phyloP scores from a whole-genome alignment of 2,113 vertebrate genomes.

The Cryptotis parvus region DNA sequence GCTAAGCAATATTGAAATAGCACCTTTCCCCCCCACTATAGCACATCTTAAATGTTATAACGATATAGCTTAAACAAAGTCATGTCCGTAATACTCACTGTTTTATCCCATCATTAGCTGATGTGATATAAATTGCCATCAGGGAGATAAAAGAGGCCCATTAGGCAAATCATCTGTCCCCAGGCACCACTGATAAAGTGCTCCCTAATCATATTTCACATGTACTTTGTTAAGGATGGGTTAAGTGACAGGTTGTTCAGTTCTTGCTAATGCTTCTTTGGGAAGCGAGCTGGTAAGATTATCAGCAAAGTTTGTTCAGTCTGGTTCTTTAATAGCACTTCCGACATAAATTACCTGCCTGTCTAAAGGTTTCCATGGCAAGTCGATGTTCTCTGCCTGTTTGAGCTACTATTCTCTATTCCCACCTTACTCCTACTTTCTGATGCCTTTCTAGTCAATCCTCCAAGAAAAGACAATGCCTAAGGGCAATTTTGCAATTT shows the following conservation, averaged over 20 bases:
- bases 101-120: background rate
- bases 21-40: background rate
- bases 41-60: background rate
- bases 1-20: background rate
- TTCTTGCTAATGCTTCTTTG: conserved; percentile 34
- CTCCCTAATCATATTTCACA: background rate
- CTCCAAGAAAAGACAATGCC: background rate
- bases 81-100: background rate
- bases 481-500: background rate
- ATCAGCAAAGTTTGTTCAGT: background rate
- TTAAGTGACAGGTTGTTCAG: conserved; percentile 55
- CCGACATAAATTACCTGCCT: conserved; percentile 52
- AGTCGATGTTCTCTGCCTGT: conserved; percentile 58
- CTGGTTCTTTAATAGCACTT: conserved; percentile 30
- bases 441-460: background rate
- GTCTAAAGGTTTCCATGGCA: conserved; percentile 66
- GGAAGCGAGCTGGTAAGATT: conserved; percentile 49
- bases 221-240: background rate
- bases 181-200: conserved; percentile 32
- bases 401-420: conserved; percentile 65
- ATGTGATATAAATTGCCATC: conserved; percentile 40
- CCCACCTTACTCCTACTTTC: conserved; percentile 56
- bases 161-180: conserved; percentile 62
- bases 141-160: conserved; percentile 55
- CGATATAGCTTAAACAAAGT: background rate